Evolutionary conservation across 2,797 vertebrate species (phyloP).

Genomic region (Malacoctenus gilli): DNA sequence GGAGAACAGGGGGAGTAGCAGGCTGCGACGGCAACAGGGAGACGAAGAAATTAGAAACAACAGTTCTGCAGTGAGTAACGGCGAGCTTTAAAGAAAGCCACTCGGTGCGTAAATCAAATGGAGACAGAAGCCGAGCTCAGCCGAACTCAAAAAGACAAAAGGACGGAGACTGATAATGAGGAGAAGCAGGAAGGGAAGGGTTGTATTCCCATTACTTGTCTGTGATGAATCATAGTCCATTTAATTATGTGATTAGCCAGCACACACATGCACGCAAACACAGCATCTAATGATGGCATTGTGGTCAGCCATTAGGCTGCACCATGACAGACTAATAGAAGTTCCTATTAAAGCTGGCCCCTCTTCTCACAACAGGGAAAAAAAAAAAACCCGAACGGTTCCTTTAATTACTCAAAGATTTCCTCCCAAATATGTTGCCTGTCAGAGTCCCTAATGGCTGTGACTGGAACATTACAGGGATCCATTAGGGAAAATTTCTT

Average conservation of each 20-base stretch:
- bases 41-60: slow-evolving; percentile 29
- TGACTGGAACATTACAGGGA: slow-evolving; percentile 63
- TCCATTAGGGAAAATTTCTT: slow-evolving; percentile 68
- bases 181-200: slow-evolving; percentile 13
- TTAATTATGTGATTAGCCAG: slow-evolving; percentile 57
- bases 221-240: slow-evolving; percentile 58
- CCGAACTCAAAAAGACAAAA: slow-evolving; percentile 45
- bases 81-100: slow-evolving; percentile 14
- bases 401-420: slow-evolving; percentile 78
- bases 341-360: slow-evolving; percentile 60
- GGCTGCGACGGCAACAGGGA: slow-evolving; percentile 30
- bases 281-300: slow-evolving; percentile 58
- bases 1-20: slow-evolving; percentile 25
- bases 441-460: slow-evolving; percentile 70
- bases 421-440: slow-evolving; percentile 70
- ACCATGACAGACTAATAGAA: slow-evolving; percentile 60
- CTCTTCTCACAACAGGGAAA: slow-evolving; percentile 51
- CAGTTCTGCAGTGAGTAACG: slow-evolving; percentile 16
- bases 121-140: slow-evolving; percentile 28
- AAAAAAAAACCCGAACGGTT: too few relatives aligned
- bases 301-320: slow-evolving; percentile 58
- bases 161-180: slow-evolving; percentile 35
- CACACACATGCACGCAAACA: slow-evolving; percentile 26
- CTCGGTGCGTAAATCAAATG: slow-evolving; percentile 30
- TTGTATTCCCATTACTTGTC: slow-evolving; percentile 46